Base-by-base conservation (phyloP, 2,113 vertebrate species). In the Camelus bactrianus region DNA sequence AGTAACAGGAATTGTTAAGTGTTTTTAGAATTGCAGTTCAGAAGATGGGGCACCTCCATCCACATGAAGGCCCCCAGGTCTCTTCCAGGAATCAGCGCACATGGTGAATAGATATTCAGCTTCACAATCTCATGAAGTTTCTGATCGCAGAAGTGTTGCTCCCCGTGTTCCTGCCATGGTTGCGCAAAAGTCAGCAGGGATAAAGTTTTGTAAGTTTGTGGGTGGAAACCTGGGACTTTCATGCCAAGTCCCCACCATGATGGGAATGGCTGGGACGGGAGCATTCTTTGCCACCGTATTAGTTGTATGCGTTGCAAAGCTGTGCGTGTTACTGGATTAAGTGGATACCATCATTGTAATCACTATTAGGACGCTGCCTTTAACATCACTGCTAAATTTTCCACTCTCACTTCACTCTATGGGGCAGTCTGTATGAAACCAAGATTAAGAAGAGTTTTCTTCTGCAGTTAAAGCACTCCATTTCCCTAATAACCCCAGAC, bases 1-100 rank as follows among this genome's bases (percentile, higher is more conserved):
- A 76, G 65, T 62, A 65, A 50, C 12, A 3, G 54, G 32, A 85
- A 64, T 38, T 60, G 50, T 50, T 84, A 48, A 94, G 16, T 65
- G 94, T 35, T 94, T 95, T 82, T 24, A 56, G 81, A 94, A 89
- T 77, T 54, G 90, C 19, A 26, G 19, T 80, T 62, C 46, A 32
- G n/a, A 73, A 91, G 24, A 48, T 8, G 46, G 3, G 48, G 11
- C 48, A 20, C 20, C 46, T 75, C 70, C 50, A 50, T 42, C 72
- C 69, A 10, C 46, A 26, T 6, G 35, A 58, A 38, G 9, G 24
- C 35, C 82, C 81, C 1, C 60, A 54, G n/a, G 58, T 89, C 48
- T 80, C 75, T 54, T 58, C 64, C 48, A 58, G 26, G 58, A 83
- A 90, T 12, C n/a, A 48, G 64, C 14, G 28, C 35, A 30, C 10